These are phyloP conservation scores for Drosophila seclusa DNA, from an alignment of 2,888 invertebrate genomes.

Conservation along the genomic window DNA sequence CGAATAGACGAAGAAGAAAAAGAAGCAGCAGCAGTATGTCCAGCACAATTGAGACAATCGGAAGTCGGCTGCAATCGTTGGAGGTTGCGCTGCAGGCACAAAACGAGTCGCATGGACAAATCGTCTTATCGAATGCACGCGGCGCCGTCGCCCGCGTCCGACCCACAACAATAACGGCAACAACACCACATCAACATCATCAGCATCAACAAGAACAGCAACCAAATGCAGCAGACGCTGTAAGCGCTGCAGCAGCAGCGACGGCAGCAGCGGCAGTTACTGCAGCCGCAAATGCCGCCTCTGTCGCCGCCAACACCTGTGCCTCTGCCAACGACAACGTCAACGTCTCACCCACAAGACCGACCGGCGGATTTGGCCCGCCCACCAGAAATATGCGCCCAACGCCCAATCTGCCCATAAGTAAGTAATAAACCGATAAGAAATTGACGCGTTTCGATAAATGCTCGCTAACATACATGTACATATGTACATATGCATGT, in stretches of 20 bases:
- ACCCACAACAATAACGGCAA: slow-evolving; percentile 45
- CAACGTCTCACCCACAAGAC: slow-evolving; percentile 41
- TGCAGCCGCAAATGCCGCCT: slow-evolving; percentile 17
- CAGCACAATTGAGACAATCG: slow-evolving; percentile 86
- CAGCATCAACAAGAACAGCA: slow-evolving; percentile 27
- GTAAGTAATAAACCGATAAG: slow-evolving; percentile 71
- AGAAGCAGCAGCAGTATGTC: slow-evolving; percentile 53
- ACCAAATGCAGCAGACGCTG: slow-evolving; percentile 36
- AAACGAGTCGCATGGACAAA: slow-evolving; percentile 84
- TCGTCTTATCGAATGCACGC: slow-evolving; percentile 82
- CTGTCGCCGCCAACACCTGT: slow-evolving; percentile 11
- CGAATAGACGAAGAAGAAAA: slow-evolving; percentile 2
- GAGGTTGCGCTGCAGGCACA: slow-evolving; percentile 90
- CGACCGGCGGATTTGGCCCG: slow-evolving; percentile 48
- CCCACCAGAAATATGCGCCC: slow-evolving; percentile 83
- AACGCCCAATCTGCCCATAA: slow-evolving; percentile 86
- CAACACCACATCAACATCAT: slow-evolving; percentile 28
- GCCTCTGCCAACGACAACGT: slow-evolving; percentile 4
- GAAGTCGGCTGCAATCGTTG: slow-evolving; percentile 90
- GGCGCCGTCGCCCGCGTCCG: slow-evolving; percentile 33
- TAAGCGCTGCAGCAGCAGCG: slow-evolving; percentile 23
- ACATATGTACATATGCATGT: slow-evolving; percentile 2
- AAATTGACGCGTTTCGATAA: slow-evolving; percentile 32
- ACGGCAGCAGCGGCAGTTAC: slow-evolving; percentile 16
- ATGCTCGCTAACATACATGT: neutral